Conservation (phyloP, 2,888 invertebrate species). For the Ornithoptera priamus region DNA sequence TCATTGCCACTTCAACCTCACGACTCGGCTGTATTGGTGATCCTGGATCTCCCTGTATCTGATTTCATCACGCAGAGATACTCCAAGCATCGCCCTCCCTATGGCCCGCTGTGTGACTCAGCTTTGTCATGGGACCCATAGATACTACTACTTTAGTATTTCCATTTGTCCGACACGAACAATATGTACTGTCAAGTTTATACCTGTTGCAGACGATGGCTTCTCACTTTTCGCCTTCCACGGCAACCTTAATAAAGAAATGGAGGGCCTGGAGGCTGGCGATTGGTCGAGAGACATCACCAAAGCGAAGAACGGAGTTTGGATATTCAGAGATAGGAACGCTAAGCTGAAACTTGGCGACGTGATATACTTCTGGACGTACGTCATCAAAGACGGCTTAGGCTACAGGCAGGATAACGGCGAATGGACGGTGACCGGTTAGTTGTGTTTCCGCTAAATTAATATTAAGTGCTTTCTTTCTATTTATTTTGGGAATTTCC, state of each 20-base stretch:
- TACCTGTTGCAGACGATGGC: slow-evolving; percentile 79
- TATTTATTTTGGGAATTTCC: too few species aligned
- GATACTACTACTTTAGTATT: too few species aligned
- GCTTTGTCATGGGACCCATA: too few species aligned
- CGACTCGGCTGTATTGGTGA: too few species aligned
- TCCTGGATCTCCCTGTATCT: too few species aligned
- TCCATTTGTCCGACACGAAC: too few species aligned
- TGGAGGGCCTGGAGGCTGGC: slow-evolving; percentile 85
- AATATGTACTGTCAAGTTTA: too few species aligned
- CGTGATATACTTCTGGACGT: slow-evolving; percentile 87
- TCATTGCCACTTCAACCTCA: too few species aligned
- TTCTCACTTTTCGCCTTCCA: slow-evolving; percentile 87
- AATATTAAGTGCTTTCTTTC: too few species aligned
- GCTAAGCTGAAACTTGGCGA: slow-evolving; percentile 83
- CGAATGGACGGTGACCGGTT: slow-evolving; percentile 79
- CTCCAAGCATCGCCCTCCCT: too few species aligned
- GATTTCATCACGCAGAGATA: too few species aligned
- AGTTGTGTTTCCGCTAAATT: neutral
- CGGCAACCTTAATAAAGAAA: slow-evolving; percentile 86
- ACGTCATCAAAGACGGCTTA: slow-evolving; percentile 84
- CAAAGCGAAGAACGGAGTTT: slow-evolving; percentile 81
- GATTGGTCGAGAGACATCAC: slow-evolving; percentile 83
- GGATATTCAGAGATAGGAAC: slow-evolving; percentile 83
- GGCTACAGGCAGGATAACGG: slow-evolving; percentile 85
- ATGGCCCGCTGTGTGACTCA: too few species aligned